A percentile compares a stretch with the other conserved stretches of the same genome.
phyloP scores from a whole-genome alignment of 1,140 invertebrate genomes.

The Calosoma granatense region DNA sequence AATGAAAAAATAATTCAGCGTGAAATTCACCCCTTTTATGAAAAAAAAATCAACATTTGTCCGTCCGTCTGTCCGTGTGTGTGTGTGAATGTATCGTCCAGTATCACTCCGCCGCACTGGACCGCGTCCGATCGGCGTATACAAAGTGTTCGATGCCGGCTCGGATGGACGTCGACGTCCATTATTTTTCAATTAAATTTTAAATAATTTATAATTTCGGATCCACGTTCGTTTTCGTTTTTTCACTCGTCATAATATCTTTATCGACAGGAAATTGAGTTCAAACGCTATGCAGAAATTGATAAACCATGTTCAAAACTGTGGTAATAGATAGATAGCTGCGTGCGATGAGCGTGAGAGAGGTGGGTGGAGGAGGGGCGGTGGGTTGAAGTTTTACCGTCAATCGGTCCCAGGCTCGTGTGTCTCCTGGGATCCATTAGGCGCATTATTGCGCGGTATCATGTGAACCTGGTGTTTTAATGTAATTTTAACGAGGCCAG shows the following conservation, averaged over 20 bases:
- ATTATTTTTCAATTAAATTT: background rate
- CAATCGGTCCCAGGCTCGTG: background rate
- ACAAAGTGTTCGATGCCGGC: no score
- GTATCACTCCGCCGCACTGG: no score
- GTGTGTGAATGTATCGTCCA: background rate
- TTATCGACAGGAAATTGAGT: background rate
- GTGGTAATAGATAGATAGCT: no score
- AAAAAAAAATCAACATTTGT: background rate
- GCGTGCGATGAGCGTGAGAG: no score
- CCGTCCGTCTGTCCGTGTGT: background rate
- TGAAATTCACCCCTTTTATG: no score
- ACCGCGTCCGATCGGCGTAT: no score
- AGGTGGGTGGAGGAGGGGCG: background rate
- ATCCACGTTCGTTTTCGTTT: background rate
- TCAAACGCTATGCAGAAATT: background rate
- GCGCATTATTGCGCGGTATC: slow-evolving; percentile 15
- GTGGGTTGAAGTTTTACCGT: background rate
- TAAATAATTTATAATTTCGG: background rate
- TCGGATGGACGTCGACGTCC: background rate
- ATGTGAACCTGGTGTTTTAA: slow-evolving; percentile 24
- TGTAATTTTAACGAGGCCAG: slow-evolving; percentile 30
- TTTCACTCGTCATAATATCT: background rate
- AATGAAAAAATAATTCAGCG: background rate
- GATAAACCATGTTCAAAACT: background rate
- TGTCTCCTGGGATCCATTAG: slow-evolving; percentile 23